Percentiles rank a stretch among this genome's conserved stretches.
These are phyloP conservation scores for Aplocera efformata DNA, from an alignment of 2,888 invertebrate species.

Conservation along the genomic window DNA sequence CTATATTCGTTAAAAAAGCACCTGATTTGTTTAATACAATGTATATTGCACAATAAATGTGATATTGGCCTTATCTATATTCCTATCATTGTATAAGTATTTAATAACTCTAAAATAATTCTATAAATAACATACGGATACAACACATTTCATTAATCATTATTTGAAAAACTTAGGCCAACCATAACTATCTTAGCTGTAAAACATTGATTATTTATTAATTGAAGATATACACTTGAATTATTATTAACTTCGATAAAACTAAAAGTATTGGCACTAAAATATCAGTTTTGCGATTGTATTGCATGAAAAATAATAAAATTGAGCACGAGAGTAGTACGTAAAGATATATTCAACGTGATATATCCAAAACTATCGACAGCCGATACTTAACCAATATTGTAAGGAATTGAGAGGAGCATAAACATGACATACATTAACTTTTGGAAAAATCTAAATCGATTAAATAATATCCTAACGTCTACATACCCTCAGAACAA, in stretches of 20 bases:
- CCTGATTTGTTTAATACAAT: constrained; percentile 52
- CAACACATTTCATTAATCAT: constrained; percentile 37
- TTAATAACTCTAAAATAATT: constrained; percentile 31
- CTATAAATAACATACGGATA: constrained; percentile 47
- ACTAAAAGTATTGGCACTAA: constrained; percentile 76
- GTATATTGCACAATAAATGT: constrained; percentile 56
- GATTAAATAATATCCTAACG: constrained; percentile 68
- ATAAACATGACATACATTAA: constrained; percentile 42
- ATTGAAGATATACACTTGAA: constrained; percentile 43
- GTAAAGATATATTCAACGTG: too few species aligned
- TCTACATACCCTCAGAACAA: constrained; percentile 79
- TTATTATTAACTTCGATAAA: constrained; percentile 53
- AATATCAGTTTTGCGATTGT: constrained; percentile 52
- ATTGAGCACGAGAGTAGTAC: constrained; percentile 50
- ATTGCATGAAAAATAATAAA: constrained; percentile 37
- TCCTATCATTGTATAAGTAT: constrained; percentile 25
- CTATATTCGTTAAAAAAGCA: constrained; percentile 50
- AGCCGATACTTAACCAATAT: constrained; percentile 25
- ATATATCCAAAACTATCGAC: constrained; percentile 20
- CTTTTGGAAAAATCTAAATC: constrained; percentile 40
- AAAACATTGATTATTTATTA: constrained; percentile 46
- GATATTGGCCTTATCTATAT: constrained; percentile 33
- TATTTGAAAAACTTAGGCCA: constrained; percentile 64
- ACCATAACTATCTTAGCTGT: constrained; percentile 50
- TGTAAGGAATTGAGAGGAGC: constrained; percentile 37